phyloP scores from a whole-genome alignment of 2,113 vertebrate species.

The Beaufortia kweichowensis region DNA sequence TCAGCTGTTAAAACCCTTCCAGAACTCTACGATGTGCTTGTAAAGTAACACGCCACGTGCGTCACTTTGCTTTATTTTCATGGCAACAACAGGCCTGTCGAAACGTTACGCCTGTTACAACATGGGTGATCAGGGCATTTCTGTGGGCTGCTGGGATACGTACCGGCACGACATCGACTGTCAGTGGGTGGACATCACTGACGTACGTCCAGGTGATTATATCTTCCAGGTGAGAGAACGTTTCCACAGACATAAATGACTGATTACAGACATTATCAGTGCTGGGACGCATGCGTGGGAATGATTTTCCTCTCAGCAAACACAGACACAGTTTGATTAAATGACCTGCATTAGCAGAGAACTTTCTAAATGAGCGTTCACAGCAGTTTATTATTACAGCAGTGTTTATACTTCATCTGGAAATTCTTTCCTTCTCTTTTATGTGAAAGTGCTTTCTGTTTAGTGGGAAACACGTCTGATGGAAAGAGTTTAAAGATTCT shows the following conservation, averaged over 20 bases:
- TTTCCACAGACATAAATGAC: neutral
- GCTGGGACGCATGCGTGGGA: neutral
- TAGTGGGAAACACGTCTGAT: slow-evolving; percentile 56
- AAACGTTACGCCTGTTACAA: slow-evolving; percentile 91
- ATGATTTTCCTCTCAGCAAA: neutral
- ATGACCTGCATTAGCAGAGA: slow-evolving; percentile 17
- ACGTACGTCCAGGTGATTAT: slow-evolving; percentile 88
- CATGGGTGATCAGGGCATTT: slow-evolving; percentile 96
- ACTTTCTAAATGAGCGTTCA: slow-evolving; percentile 15
- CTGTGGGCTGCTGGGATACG: slow-evolving; percentile 94
- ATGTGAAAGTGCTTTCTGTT: neutral
- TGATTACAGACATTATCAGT: too few species aligned
- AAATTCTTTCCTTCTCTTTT: slow-evolving; percentile 4
- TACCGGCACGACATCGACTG: slow-evolving; percentile 98
- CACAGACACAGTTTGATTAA: neutral
- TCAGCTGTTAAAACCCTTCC: slow-evolving; percentile 16
- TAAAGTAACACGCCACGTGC: neutral
- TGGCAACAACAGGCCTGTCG: slow-evolving; percentile 77
- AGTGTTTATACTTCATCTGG: slow-evolving; percentile 6
- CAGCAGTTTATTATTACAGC: neutral
- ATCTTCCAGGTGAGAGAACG: slow-evolving; percentile 86
- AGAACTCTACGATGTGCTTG: slow-evolving; percentile 33
- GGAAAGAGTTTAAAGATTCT: slow-evolving; percentile 63
- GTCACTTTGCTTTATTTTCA: neutral
- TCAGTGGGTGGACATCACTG: slow-evolving; percentile 96